Percentiles rank a stretch among this genome's conserved stretches.
phyloP scores from a whole-genome alignment of 2,888 invertebrate genomes.

The Eumacrocentrus americanus region DNA sequence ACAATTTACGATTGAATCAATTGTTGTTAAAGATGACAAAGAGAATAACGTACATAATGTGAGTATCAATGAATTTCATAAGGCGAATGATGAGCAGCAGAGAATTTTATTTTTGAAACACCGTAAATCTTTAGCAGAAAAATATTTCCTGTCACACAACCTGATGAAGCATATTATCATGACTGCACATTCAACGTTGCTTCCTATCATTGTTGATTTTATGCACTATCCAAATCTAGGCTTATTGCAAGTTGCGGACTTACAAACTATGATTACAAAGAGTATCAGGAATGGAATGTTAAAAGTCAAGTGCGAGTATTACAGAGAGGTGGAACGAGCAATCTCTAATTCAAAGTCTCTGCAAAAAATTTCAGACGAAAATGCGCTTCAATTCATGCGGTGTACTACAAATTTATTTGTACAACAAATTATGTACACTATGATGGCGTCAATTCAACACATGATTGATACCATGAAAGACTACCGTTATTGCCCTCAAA shows the following conservation, averaged over 20 bases:
- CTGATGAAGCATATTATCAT: slow-evolving; percentile 46
- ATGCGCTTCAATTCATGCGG: slow-evolving; percentile 55
- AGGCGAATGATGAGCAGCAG: not conserved
- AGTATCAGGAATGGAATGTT: slow-evolving; percentile 58
- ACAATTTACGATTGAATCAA: slow-evolving; percentile 35
- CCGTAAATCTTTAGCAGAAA: slow-evolving; percentile 37
- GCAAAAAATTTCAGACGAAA: slow-evolving; percentile 47
- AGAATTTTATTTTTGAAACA: slow-evolving; percentile 24
- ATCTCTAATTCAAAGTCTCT: slow-evolving; percentile 36
- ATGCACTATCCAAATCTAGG: slow-evolving; percentile 39
- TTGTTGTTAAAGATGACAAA: slow-evolving; percentile 9
- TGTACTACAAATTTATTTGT: slow-evolving; percentile 64
- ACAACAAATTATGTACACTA: slow-evolving; percentile 71
- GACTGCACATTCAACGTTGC: slow-evolving; percentile 56
- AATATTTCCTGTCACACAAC: slow-evolving; percentile 49
- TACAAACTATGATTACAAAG: slow-evolving; percentile 46
- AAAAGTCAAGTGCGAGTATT: slow-evolving; percentile 61
- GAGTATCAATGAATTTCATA: not conserved
- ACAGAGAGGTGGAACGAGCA: slow-evolving; percentile 56
- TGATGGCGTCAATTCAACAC: slow-evolving; percentile 71
- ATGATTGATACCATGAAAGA: slow-evolving; percentile 66
- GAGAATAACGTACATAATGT: not conserved
- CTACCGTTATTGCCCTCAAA: slow-evolving; percentile 67
- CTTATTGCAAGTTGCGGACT: slow-evolving; percentile 44
- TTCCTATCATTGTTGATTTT: slow-evolving; percentile 57